Base-by-base conservation (phyloP, 2,113 vertebrate species). In the Hymenochirus boettgeri region DNA sequence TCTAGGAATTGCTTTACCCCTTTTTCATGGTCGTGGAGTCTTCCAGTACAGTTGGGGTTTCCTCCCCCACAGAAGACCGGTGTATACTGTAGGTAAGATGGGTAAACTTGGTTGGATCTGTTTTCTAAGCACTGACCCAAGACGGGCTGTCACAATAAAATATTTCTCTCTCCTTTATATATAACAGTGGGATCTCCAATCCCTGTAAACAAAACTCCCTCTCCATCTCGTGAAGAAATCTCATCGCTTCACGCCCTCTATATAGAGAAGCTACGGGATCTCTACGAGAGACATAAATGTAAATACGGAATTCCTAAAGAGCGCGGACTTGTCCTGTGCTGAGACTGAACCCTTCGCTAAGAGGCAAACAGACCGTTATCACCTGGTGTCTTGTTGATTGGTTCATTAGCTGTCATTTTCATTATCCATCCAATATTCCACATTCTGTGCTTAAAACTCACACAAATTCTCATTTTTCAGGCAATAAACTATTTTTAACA, bases 201-300 rank as follows among this genome's bases (percentile, higher is more conserved):
- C 66, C 9, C 47, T 0, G 82, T 86, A 0, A 1, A 23, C 7
- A 72, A 74, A 73, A 80, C 61, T 24, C 52, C 71, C 0, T 69
- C 60, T 57, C 83, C 85, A 2, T 77, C 61, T 47, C 55, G 39
- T 0, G 74, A 79, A 29, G 81, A 87, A 61, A 79, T 87, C 0
- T 66, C 82, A 1, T 0, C 21, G 0, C 81, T 87, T 2, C 85
- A 87, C 11, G 1, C 8, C 5, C 10, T 65, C 12, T 87, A 87
- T 69, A 48, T 85, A 19, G 53, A 82, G 35, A 62, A 26, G 3
- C 71, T 87, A 3, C 75, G 25, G 0, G 60, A 83, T 1, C 76
- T 87, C 26, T 87, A 85, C 0, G 80, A 85, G 57, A 45, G 72
- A 0, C 61, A 87, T 74, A 87, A 87, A 66, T 45, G 48, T 5